Evolutionary conservation across 2,113 vertebrate genomes (phyloP).

Genomic region (Cyphomyrus discorhynchus): DNA sequence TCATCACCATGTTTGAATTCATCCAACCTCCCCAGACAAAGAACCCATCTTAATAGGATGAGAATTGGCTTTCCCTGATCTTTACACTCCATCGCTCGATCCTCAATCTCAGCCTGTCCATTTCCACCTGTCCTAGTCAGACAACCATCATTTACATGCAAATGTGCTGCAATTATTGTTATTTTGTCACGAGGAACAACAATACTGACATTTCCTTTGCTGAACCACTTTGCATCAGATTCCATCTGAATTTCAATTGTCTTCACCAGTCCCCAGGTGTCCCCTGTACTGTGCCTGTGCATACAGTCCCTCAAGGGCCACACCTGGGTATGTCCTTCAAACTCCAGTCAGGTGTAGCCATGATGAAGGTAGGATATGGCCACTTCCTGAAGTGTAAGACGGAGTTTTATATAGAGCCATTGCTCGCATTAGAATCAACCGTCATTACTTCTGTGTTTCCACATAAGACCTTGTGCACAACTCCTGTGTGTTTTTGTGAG

Average conservation of each 20-base stretch:
- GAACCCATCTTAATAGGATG: background rate
- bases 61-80: background rate
- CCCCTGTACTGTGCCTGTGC: background rate
- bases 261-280: background rate
- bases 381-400: background rate
- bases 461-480: background rate
- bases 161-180: slow-evolving; percentile 25
- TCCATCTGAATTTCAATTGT: slow-evolving; percentile 8
- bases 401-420: background rate
- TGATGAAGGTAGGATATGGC: background rate
- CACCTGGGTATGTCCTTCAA: background rate
- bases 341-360: background rate
- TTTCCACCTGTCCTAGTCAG: background rate
- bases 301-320: background rate
- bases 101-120: slow-evolving; percentile 11
- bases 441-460: background rate
- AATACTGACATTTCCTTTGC: background rate
- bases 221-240: background rate
- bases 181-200: slow-evolving; percentile 43
- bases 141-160: slow-evolving; percentile 27
- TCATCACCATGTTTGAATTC: background rate
- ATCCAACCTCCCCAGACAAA: background rate
- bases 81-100: slow-evolving; percentile 1
- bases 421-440: background rate
- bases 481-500: background rate